phyloP scores from a whole-genome alignment of 2,797 vertebrate species.

The Nothura maculosa region DNA sequence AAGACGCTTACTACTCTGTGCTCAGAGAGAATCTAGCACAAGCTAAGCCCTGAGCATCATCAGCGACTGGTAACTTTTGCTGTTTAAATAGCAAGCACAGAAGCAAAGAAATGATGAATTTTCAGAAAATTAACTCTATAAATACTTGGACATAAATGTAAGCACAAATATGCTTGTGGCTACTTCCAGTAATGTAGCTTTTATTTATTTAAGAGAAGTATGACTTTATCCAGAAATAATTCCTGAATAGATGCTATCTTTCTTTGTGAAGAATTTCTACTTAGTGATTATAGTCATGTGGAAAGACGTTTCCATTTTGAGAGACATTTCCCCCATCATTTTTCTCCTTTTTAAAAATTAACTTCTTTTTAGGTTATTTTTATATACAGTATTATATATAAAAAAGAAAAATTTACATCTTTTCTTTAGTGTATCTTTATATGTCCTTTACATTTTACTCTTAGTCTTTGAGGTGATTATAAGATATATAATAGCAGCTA shows the following conservation, averaged over 20 bases:
- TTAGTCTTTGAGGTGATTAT: background rate
- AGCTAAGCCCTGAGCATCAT: background rate
- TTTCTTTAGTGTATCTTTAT: accelerated
- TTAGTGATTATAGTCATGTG: background rate
- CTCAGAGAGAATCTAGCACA: slow-evolving; percentile 3
- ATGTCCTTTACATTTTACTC: background rate
- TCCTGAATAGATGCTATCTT: background rate
- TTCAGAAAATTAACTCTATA: background rate
- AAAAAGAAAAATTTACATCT: background rate
- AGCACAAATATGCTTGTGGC: background rate
- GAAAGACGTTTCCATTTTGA: background rate
- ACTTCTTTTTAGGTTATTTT: accelerated
- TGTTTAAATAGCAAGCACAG: background rate
- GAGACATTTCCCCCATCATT: background rate
- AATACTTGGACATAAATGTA: background rate
- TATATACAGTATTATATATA: too few relatives aligned
- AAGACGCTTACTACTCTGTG: background rate
- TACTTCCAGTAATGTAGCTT: background rate
- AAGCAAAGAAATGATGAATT: background rate
- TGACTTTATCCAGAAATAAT: background rate
- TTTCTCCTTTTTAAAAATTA: background rate
- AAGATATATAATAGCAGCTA: background rate
- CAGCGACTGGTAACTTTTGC: background rate
- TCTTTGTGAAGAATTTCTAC: background rate
- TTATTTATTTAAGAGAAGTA: background rate